phyloP scores from a whole-genome alignment of 2,888 invertebrate genomes.

The Merodon equestris region DNA sequence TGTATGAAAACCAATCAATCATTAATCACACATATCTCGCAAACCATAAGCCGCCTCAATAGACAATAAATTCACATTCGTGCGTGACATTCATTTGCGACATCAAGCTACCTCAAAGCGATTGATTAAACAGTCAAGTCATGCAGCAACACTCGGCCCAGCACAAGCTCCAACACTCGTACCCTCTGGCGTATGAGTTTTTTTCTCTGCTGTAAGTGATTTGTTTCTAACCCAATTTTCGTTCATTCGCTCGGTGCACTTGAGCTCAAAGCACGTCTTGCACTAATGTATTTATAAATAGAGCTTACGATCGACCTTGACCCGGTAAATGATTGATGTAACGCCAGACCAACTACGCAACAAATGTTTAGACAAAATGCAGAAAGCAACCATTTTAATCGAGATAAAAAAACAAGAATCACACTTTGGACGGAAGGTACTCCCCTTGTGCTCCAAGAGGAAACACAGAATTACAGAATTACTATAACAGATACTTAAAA shows the following conservation, averaged over 20 bases:
- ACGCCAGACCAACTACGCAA: neutral
- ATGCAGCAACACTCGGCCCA: conserved; percentile 29
- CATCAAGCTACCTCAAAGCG: conserved; percentile 27
- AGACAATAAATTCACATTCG: neutral
- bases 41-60: too few relatives aligned
- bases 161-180: conserved; percentile 8
- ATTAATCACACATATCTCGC: too few relatives aligned
- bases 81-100: conserved; percentile 19
- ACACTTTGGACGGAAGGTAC: neutral
- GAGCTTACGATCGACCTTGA: conserved; percentile 4
- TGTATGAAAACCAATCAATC: too few relatives aligned
- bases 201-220: conserved; percentile 11
- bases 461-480: neutral
- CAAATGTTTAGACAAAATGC: neutral
- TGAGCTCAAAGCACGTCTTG: too few relatives aligned
- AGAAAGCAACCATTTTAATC: neutral
- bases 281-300: too few relatives aligned
- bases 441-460: too few relatives aligned
- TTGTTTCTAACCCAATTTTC: conserved; percentile 20
- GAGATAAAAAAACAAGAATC: neutral
- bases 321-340: neutral
- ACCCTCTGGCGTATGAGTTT: conserved; percentile 46
- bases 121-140: conserved; percentile 48
- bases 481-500: conserved; percentile 7
- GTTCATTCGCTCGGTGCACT: conserved; percentile 20